Conservation (phyloP, 2,888 invertebrate species). For the Hirudinaria manillensis region DNA sequence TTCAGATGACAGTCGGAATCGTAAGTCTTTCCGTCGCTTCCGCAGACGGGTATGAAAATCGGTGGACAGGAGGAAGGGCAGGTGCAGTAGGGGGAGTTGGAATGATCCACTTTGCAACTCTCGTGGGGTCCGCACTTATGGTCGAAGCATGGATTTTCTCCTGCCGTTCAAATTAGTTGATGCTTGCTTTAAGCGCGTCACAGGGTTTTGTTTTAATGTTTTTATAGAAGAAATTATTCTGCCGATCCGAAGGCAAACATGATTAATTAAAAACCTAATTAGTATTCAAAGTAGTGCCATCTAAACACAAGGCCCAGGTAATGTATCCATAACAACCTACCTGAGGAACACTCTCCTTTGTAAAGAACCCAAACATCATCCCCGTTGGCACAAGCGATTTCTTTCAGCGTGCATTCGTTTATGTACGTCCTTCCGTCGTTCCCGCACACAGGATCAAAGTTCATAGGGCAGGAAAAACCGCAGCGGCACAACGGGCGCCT, state of each 20-base stretch:
- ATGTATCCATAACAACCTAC: constrained; percentile 14
- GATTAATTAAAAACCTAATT: too few relatives aligned
- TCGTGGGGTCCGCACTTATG: constrained; percentile 10
- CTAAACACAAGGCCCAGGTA: too few relatives aligned
- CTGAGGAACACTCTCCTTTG: constrained; percentile 74
- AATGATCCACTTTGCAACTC: constrained; percentile 16
- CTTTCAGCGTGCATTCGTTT: constrained; percentile 82
- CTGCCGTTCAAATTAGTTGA: background rate
- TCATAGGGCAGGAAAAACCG: constrained; percentile 57
- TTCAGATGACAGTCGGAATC: constrained; percentile 20
- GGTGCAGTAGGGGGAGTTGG: constrained; percentile 3
- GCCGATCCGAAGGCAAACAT: too few relatives aligned
- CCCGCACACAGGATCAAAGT: constrained; percentile 74
- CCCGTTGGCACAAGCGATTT: constrained; percentile 74
- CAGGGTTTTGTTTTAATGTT: too few relatives aligned
- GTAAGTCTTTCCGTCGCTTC: constrained; percentile 71
- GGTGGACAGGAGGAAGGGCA: constrained; percentile 36
- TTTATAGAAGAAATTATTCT: too few relatives aligned
- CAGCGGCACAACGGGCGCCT: constrained; percentile 74
- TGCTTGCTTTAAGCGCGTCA: too few relatives aligned
- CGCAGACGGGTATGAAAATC: constrained; percentile 68
- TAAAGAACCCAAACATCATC: constrained; percentile 69
- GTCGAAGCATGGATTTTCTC: constrained; percentile 21
- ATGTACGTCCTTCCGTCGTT: constrained; percentile 85
- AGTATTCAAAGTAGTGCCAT: too few relatives aligned